Evolutionary conservation across 2,113 vertebrate genomes (phyloP), one percentile per base, ranked within the genome.

Genomic region (Conger conger): DNA sequence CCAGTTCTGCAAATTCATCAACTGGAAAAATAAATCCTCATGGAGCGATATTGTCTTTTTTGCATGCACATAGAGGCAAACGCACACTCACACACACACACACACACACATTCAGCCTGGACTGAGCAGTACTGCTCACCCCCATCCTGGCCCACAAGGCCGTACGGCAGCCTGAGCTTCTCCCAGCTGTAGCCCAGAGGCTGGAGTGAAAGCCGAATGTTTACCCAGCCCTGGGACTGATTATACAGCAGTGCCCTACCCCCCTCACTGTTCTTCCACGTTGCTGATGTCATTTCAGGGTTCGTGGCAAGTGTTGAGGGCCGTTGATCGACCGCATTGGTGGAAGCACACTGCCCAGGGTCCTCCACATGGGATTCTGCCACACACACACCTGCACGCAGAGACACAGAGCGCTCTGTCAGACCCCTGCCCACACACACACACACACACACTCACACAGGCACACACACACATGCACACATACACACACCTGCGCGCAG

Each of bases 171-270:
- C 36, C 45, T 4, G 42, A 90, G 89, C 90, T 86, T 84, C 82
- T 85, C 38, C 86, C 79, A 87, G 90, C 88, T 89, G 87, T 89
- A 91, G 77, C 79, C 79, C 82, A 77, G 85, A 86, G 87, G 86
- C 54, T 91, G 88, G 87, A 87, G 88, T 89, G 86, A 89, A 91
- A 9, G 84, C 57, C 84, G 88, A 90, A 86, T 57, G 84, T 79
- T 90, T 89, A 88, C 87, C 76, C 84, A 91, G 86, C 63, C 68
- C 89, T 88, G 87, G 84, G 82, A 91, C 87, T 89, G 88, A 91
- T 88, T 90, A 85, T 83, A 85, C 27, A 33, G 6, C 33, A 83
- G 63, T 2, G 9, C 63, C 63, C 23, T 9, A 9, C 27, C n/a
- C 9, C 60, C 16, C 60, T 8, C 27, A 1, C 60, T 68, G 13